phyloP scores from a whole-genome alignment of 1,140 invertebrate species.

The Psilanteris sp. region DNA sequence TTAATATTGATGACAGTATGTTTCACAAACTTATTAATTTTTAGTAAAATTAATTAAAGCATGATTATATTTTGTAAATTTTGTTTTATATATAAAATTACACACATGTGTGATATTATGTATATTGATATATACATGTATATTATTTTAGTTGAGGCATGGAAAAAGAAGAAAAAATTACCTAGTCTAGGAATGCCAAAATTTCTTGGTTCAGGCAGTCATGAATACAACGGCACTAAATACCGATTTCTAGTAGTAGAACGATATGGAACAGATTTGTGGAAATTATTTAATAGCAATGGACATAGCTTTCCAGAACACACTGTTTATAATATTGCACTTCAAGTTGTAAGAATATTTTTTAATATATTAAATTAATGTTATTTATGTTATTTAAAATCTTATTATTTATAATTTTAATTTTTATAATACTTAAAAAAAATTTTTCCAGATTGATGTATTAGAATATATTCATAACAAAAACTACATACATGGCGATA shows the following conservation, averaged over 20 bases:
- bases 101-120: no score
- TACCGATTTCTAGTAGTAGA: conserved; percentile 96
- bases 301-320: conserved; percentile 85
- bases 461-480: conserved; percentile 93
- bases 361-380: conserved; percentile 4
- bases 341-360: conserved; percentile 88
- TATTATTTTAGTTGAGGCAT: conserved; percentile 85
- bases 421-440: no score
- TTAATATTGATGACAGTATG: conserved; percentile 89
- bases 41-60: no score
- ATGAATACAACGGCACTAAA: conserved; percentile 86
- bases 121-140: conserved; percentile 9
- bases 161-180: conserved; percentile 86
- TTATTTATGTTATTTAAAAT: conserved; percentile 4
- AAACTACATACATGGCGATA: conserved; percentile 94
- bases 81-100: no score
- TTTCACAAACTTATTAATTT: conserved; percentile 32
- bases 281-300: conserved; percentile 88
- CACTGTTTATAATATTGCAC: conserved; percentile 88
- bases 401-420: no score
- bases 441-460: conserved; percentile 85
- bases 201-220: conserved; percentile 90
- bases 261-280: conserved; percentile 93
- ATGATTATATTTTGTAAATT: no score
- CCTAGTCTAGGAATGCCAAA: conserved; percentile 91